Percentiles rank a stretch among this genome's conserved stretches.
These are phyloP conservation scores for Casuarius casuarius DNA, from an alignment of 2,113 vertebrate species.

Conservation along the genomic window DNA sequence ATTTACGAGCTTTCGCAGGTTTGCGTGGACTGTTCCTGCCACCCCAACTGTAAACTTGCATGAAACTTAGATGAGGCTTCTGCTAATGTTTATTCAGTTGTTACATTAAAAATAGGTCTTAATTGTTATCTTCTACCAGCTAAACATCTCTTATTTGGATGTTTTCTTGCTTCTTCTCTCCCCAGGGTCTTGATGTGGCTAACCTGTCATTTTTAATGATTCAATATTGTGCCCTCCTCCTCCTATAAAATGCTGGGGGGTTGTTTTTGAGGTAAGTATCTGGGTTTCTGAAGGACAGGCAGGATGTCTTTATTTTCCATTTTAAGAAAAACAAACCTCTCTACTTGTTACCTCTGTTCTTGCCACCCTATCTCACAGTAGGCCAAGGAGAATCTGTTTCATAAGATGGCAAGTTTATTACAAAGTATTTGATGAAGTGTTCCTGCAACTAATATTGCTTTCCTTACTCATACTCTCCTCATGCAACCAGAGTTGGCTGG, in stretches of 20 bases:
- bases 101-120: neutral
- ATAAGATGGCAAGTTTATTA: neutral
- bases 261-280: neutral
- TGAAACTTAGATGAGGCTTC: neutral
- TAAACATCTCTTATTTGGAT: neutral
- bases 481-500: neutral
- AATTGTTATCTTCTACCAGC: neutral
- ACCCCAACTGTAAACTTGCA: neutral
- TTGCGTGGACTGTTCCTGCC: neutral
- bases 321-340: neutral
- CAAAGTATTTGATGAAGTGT: neutral
- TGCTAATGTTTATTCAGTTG: neutral
- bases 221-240: rapidly evolving
- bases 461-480: neutral
- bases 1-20: neutral
- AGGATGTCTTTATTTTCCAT: neutral
- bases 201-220: neutral
- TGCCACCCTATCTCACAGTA: neutral
- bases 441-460: neutral
- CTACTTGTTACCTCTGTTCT: neutral
- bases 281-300: neutral
- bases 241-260: neutral
- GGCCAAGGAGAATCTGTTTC: neutral
- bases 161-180: neutral
- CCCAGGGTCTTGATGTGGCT: neutral